A percentile compares a stretch with the other conserved stretches of the same genome.
These are phyloP conservation scores for Nothocercus julius DNA, from an alignment of 2,113 vertebrate genomes.

Conservation along the genomic window DNA sequence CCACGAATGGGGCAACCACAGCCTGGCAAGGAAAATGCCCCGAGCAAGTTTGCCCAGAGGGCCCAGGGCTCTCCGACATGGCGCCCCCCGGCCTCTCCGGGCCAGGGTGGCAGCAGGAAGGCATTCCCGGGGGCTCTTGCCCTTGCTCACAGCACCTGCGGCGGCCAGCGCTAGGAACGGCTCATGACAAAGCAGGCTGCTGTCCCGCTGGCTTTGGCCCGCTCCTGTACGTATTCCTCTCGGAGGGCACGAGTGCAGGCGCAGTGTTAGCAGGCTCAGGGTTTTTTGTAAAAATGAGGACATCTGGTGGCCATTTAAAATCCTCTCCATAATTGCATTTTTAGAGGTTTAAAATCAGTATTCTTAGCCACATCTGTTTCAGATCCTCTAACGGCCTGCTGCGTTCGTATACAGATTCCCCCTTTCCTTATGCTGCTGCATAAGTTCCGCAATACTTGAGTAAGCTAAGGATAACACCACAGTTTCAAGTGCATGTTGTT, in stretches of 20 bases:
- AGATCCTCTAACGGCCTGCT: neutral
- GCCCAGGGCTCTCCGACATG: neutral
- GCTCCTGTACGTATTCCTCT: neutral
- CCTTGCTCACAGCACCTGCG: neutral
- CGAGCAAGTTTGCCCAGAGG: neutral
- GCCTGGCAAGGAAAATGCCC: neutral
- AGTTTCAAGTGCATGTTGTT: neutral
- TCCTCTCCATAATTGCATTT: neutral
- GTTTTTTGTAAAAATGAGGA: constrained; percentile 53
- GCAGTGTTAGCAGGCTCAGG: neutral
- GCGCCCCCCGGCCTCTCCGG: neutral
- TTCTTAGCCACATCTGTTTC: neutral
- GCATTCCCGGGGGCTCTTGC: neutral
- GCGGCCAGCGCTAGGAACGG: neutral
- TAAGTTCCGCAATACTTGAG: neutral
- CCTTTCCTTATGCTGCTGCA: neutral
- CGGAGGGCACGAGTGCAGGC: neutral
- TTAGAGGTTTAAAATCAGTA: neutral
- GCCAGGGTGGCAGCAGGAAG: neutral
- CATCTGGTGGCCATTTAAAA: constrained; percentile 64
- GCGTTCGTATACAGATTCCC: neutral
- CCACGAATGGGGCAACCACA: fast-evolving
- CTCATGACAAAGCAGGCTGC: neutral
- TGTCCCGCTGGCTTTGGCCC: neutral
- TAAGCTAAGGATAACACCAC: neutral